Conservation (phyloP, 1,140 invertebrate genomes). For the Platyscapa corneri region DNA sequence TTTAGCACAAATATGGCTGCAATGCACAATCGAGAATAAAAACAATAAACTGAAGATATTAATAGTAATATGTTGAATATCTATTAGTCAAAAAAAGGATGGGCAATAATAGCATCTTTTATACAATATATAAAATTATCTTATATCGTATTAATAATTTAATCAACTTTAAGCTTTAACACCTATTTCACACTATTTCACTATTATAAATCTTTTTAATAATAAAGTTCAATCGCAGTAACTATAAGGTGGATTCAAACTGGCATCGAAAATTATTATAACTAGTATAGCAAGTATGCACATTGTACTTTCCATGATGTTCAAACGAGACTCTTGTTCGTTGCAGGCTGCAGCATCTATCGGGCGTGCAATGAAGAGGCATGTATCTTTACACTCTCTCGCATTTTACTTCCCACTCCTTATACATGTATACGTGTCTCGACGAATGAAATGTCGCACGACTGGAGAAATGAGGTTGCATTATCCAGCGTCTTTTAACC, state of each 20-base stretch:
- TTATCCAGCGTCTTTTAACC: slow-evolving; percentile 50
- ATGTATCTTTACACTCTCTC: slow-evolving; percentile 2
- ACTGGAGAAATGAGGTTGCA: slow-evolving; percentile 60
- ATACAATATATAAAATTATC: too few relatives aligned
- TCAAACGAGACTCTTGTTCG: not conserved
- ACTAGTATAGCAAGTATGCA: not conserved
- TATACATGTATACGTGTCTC: not conserved
- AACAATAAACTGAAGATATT: too few relatives aligned
- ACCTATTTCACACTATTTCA: not conserved
- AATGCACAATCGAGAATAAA: too few relatives aligned
- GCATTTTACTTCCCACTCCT: not conserved
- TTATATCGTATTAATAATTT: too few relatives aligned
- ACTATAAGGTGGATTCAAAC: not conserved
- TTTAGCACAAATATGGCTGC: too few relatives aligned
- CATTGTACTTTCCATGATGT: not conserved
- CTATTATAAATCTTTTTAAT: not conserved
- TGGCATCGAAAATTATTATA: not conserved
- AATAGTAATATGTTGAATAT: too few relatives aligned
- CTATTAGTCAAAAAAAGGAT: too few relatives aligned
- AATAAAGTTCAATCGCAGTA: not conserved
- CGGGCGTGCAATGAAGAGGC: not conserved
- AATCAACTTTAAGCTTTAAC: too few relatives aligned
- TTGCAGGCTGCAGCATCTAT: not conserved
- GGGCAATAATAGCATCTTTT: too few relatives aligned
- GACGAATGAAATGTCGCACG: slow-evolving; percentile 42